Percentiles rank a stretch among this genome's conserved stretches.
These are phyloP conservation scores for Cyrtonyx montezumae DNA, from an alignment of 2,113 vertebrate species.

Conservation along the genomic window DNA sequence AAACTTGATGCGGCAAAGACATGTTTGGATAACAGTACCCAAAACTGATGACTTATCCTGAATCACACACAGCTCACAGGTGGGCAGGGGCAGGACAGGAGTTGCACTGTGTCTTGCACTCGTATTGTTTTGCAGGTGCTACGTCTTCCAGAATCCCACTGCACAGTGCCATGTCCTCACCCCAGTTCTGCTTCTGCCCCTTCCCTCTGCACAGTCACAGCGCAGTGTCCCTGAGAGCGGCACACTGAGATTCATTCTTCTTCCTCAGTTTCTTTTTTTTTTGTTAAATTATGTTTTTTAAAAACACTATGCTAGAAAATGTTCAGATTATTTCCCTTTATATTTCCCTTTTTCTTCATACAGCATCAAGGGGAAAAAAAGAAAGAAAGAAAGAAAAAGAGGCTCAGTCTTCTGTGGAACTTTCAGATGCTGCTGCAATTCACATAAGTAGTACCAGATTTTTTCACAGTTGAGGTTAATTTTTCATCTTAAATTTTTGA, in stretches of 20 bases:
- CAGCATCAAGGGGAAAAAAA: not conserved
- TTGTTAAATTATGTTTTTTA: not conserved
- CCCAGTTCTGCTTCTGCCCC: not conserved
- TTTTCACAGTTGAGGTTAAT: not conserved
- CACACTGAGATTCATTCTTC: not conserved
- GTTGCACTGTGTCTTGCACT: not conserved
- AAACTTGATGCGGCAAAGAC: conserved; percentile 43
- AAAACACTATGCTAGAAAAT: not conserved
- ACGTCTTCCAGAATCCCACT: not conserved
- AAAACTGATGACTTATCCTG: conserved; percentile 24
- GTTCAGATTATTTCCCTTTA: not conserved
- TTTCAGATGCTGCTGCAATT: not conserved
- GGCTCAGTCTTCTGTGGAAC: not conserved
- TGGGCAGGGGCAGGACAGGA: not conserved
- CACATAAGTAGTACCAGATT: not conserved
- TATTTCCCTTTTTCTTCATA: not conserved
- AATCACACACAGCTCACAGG: not conserved
- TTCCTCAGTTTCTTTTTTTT: not conserved
- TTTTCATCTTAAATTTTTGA: not conserved
- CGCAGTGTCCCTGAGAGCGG: rapidly evolving
- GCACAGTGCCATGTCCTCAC: not conserved
- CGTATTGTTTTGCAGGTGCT: not conserved
- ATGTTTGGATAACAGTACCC: not conserved
- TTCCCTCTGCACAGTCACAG: not conserved
- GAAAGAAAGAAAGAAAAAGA: not conserved